These are phyloP conservation scores for Halcyon malimbica DNA, from an alignment of 2,113 vertebrate species.

Conservation along the genomic window DNA sequence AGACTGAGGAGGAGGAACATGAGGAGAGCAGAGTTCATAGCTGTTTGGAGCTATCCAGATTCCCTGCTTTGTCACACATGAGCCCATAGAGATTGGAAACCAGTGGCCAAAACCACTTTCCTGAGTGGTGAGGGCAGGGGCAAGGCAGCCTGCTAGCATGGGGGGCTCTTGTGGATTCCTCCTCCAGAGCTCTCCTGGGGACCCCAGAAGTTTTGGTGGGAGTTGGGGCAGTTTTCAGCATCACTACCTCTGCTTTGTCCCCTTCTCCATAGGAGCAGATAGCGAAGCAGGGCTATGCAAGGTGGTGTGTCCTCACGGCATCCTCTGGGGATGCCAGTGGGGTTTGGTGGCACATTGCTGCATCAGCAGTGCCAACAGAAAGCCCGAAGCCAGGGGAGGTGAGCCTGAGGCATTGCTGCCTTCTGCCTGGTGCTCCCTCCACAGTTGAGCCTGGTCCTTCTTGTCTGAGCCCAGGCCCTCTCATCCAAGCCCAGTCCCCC, in stretches of 20 bases:
- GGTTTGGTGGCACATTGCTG: not conserved
- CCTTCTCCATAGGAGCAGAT: not conserved
- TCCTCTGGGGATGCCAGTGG: not conserved
- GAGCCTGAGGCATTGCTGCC: not conserved
- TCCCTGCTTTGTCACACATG: not conserved
- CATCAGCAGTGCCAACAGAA: not conserved
- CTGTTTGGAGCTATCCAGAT: not conserved
- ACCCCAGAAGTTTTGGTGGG: not conserved
- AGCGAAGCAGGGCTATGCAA: rapidly evolving
- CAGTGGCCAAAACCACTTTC: not conserved
- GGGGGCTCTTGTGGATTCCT: not conserved
- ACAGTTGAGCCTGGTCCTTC: not conserved
- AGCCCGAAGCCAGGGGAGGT: not conserved
- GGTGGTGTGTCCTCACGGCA: rapidly evolving
- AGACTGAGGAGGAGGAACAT: rapidly evolving
- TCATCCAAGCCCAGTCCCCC: not conserved
- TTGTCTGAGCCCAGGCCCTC: not conserved
- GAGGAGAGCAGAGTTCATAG: too few relatives aligned
- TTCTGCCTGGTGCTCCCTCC: not conserved
- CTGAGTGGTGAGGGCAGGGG: not conserved
- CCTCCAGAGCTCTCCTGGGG: not conserved
- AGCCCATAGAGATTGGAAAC: not conserved
- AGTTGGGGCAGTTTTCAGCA: not conserved
- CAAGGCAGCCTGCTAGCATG: rapidly evolving
- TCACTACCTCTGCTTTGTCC: not conserved